phyloP scores from a whole-genome alignment of 2,888 invertebrate species.

The Sepiola atlantica region DNA sequence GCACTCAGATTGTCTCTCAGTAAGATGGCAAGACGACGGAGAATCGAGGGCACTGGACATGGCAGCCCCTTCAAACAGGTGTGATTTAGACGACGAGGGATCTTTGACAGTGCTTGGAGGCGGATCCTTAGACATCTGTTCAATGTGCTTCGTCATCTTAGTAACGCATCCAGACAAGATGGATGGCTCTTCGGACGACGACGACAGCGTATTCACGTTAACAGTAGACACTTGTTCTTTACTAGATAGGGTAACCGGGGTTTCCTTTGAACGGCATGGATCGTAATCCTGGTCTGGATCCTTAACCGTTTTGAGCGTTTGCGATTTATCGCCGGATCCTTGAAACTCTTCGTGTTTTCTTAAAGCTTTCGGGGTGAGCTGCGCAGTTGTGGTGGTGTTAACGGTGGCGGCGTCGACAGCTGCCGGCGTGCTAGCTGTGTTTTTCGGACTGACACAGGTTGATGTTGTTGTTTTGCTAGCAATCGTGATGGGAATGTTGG shows the following conservation, averaged over 20 bases:
- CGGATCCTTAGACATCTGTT: not conserved
- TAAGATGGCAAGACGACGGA: conserved; percentile 40
- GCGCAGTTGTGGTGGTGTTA: not conserved
- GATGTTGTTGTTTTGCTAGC: not conserved
- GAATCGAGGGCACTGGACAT: not conserved
- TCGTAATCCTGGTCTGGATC: not conserved
- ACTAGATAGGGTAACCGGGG: not conserved
- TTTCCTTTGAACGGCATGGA: not conserved
- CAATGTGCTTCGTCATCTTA: not conserved
- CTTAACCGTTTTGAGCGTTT: not conserved
- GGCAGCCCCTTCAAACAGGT: conserved; percentile 34
- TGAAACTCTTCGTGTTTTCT: not conserved
- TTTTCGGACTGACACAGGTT: not conserved
- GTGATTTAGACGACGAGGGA: conserved; percentile 47
- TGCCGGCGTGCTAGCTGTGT: conserved; percentile 44
- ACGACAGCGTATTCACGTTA: not conserved
- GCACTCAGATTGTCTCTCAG: conserved; percentile 48
- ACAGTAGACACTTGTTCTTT: not conserved
- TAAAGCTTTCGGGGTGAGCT: not conserved
- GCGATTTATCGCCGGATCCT: not conserved
- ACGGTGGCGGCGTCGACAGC: conserved; percentile 48
- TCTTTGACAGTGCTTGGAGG: not conserved
- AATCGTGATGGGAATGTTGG: not conserved
- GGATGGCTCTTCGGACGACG: conserved; percentile 1
- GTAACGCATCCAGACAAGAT: conserved; percentile 17